A percentile compares a stretch with the other conserved stretches of the same genome.
phyloP scores from a whole-genome alignment of 64 coral and sea anemone genomes.

The Trachythela sp. region DNA sequence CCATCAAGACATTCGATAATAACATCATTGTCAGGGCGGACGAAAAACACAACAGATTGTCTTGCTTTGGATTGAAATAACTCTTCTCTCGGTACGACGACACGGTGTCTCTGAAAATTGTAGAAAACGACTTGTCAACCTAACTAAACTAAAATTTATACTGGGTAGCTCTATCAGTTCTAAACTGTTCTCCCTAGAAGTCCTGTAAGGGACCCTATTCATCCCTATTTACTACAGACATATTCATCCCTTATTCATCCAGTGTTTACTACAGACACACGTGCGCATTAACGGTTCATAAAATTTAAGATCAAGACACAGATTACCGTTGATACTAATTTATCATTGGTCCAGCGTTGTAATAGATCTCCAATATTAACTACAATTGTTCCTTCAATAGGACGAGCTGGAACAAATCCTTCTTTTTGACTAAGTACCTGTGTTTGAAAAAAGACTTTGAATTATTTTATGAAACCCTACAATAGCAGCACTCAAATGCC shows the following conservation, averaged over 20 bases:
- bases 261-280: too few species aligned
- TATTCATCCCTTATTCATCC: too few species aligned
- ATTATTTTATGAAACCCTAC: too few species aligned
- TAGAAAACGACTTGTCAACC: background rate
- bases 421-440: conserved; percentile 25
- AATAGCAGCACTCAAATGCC: too few species aligned
- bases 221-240: too few species aligned
- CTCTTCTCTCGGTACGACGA: background rate
- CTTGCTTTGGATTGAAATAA: background rate
- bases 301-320: too few species aligned
- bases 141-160: too few species aligned
- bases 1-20: background rate
- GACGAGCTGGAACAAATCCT: conserved; percentile 51
- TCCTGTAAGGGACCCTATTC: too few species aligned
- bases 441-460: background rate
- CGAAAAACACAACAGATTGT: background rate
- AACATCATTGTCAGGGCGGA: background rate
- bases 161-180: too few species aligned
- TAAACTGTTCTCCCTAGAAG: too few species aligned
- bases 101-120: background rate
- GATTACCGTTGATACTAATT: conserved; percentile 46
- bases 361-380: conserved; percentile 72
- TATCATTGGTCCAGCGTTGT: conserved; percentile 63
- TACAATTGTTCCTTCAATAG: conserved; percentile 60
- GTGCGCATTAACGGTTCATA: too few species aligned